phyloP scores from a whole-genome alignment of 1,140 invertebrate species.

The Pectinophora gossypiella region DNA sequence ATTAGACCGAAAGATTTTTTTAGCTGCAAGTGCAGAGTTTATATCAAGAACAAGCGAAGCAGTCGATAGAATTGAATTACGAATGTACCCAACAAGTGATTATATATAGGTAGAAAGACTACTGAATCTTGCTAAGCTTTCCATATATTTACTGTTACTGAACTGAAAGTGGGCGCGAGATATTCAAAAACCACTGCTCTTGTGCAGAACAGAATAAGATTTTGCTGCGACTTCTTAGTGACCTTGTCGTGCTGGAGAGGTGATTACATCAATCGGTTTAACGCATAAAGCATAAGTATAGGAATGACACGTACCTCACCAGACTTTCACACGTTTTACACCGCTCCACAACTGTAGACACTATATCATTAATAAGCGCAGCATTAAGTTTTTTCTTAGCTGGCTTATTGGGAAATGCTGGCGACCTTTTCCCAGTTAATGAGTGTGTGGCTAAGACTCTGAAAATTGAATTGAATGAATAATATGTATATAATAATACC shows the following conservation, averaged over 20 bases:
- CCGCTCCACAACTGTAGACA: slow-evolving; percentile 54
- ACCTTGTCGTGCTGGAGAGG: neutral
- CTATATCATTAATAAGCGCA: slow-evolving; percentile 60
- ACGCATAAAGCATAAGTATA: neutral
- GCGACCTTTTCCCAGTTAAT: slow-evolving; percentile 64
- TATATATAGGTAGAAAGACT: too few species aligned
- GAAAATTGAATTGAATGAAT: too few species aligned
- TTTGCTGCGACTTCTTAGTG: neutral
- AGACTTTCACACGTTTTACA: slow-evolving; percentile 62
- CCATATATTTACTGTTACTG: neutral
- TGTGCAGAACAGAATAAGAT: neutral
- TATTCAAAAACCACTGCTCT: neutral
- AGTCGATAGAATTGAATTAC: too few species aligned
- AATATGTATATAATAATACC: too few species aligned
- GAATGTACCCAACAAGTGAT: too few species aligned
- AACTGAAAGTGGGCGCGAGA: neutral
- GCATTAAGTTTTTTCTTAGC: slow-evolving; percentile 65
- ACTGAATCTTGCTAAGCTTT: too few species aligned
- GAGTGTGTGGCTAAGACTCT: slow-evolving; percentile 68
- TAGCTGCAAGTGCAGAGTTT: too few species aligned
- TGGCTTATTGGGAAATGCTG: slow-evolving; percentile 60
- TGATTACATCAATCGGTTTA: neutral
- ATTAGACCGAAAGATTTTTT: too few species aligned
- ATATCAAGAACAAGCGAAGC: too few species aligned
- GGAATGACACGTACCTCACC: slow-evolving; percentile 44